Evolutionary conservation across 2,797 vertebrate species (phyloP), one percentile per base, ranked within the genome.

Genomic region (Apogon talboti): DNA sequence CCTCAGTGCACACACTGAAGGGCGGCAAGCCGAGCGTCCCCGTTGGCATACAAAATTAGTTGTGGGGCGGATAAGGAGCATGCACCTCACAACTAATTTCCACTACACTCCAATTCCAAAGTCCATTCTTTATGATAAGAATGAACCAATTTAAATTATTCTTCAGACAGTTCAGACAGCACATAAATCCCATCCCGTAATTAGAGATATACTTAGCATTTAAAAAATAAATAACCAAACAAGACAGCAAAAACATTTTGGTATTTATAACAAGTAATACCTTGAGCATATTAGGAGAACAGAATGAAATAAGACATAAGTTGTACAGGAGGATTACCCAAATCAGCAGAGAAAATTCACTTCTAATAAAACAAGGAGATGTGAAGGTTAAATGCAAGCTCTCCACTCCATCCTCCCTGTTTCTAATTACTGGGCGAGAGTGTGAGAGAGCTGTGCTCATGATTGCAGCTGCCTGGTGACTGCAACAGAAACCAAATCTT

Each of bases 361-460:
- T 73, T 74, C 40, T 52, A 64, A 81, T 66, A 62, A 87, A 83
- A 90, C 81, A 78, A 84, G 76, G 72, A 47, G 76, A 78, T 52
- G 67, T 82, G 74, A 84, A 91, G 80, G 87, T 90, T 84, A 89
- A 90, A 87, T 62, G 50, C 55, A 21, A 52, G 64, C 60, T 46
- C 66, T 72, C 76, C 60, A 54, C 68, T 78, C 67, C 74, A 67
- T 84, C 71, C 55, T 82, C 47, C 54, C 55, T 53, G 56, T 81
- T 83, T 85, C 73, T 92, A 91, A 92, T 92, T 88, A 92, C 83
- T 74, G 83, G 59, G 73, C 43, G 19, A 59, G 81, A 82, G 78
- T 35, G 41, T 68, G 83, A 87, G 84, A 79, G 81, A 66, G 74
- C 45, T 1, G 6, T 0, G n/a, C 74, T 84, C 68, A 67, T 83